Base-by-base conservation (phyloP, 2,113 vertebrate genomes). In the Aegypius monachus region DNA sequence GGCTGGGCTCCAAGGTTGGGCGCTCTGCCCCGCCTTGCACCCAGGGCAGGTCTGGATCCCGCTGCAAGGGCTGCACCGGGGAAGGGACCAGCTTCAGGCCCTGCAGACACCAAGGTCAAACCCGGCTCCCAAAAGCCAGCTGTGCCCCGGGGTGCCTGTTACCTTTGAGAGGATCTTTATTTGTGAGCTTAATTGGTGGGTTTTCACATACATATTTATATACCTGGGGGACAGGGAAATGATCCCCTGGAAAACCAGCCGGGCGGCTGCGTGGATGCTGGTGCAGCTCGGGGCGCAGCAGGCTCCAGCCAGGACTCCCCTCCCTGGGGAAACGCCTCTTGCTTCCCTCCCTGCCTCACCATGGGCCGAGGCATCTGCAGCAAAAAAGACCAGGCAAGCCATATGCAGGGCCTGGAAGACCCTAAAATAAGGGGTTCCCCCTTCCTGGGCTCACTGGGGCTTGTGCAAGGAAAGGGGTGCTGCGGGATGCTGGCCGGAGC, bases 401-500 rank as follows among this genome's bases (percentile, higher is more conserved):
- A 7, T 1, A 8, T 4, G 38, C 0, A 3, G 23, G 52, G 59
- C 16, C 13, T 17, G 77, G 52, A 38, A 21, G 9, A 3, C 11
- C 63, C 45, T 0, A 27, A 72, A 87, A 26, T 1, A 38, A 61
- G 43, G 67, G 40, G 20, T 55, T 81, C 10, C 36, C 55, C 48
- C 7, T 52, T 22, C 16, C n/a, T 2, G 50, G 25, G 36, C 17
- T 42, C 10, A 0, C 29, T 4, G 40, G 40, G 40, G 45, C 29
- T 90, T 25, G 66, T 10, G 29, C 21, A 80, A 47, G 58, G 40
- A 45, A 34, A 53, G 47, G 36, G 38, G 23, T 3, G 59, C 16
- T 2, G 7, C 0, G 2, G 70, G 36, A 12, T 5, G 4, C 3
- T 0, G 2, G 40, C 1, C 1, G 22, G 52, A 53, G 55, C 0